Conservation (phyloP, 2,797 vertebrate genomes). For the Acomys russatus region DNA sequence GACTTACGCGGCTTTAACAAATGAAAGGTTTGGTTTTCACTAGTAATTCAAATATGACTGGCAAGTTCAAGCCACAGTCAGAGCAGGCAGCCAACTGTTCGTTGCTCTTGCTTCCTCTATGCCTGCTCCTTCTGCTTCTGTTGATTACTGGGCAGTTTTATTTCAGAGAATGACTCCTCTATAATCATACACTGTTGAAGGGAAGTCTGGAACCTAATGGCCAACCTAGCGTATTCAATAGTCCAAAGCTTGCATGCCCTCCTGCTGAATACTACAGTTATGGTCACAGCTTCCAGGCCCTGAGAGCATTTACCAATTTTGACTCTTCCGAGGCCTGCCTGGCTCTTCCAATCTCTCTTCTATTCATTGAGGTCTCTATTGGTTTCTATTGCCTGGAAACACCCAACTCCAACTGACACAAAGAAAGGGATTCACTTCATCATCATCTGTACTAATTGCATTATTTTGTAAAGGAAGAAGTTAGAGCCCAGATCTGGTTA, state of each 20-base stretch:
- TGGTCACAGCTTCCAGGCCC: neutral
- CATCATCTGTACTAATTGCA: neutral
- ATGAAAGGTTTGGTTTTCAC: neutral
- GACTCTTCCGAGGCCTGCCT: neutral
- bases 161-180: neutral
- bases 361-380: neutral
- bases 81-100: accelerated
- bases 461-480: neutral
- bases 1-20: neutral
- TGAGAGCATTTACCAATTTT: neutral
- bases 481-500: neutral
- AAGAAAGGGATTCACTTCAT: neutral
- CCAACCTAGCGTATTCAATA: neutral
- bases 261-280: neutral
- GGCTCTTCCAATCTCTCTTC: neutral
- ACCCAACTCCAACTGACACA: neutral
- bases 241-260: neutral
- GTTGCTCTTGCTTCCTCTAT: neutral
- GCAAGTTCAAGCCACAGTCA: neutral
- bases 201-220: neutral
- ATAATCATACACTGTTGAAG: neutral
- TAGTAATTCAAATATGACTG: neutral
- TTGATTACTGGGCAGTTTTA: neutral
- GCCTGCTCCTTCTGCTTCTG: neutral
- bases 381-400: slow-evolving; percentile 13